phyloP scores from a whole-genome alignment of 2,113 vertebrate species.

The Pyrgilauda ruficollis region DNA sequence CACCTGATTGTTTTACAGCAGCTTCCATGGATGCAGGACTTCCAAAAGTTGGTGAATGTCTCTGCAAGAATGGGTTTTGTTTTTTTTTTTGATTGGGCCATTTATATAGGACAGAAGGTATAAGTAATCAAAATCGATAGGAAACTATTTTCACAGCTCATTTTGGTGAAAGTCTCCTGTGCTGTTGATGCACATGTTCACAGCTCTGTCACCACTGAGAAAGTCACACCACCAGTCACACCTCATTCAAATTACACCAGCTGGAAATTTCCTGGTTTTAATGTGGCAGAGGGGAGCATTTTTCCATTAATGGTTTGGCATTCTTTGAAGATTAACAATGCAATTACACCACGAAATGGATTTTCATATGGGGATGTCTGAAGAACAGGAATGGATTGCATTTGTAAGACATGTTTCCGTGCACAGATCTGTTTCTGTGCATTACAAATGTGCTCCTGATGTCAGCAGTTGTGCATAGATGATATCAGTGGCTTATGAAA shows the following conservation, averaged over 20 bases:
- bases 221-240: neutral
- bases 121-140: neutral
- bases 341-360: neutral
- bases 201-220: neutral
- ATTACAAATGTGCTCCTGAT: neutral
- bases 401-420: neutral
- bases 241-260: neutral
- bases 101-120: neutral
- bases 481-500: neutral
- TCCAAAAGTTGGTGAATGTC: neutral
- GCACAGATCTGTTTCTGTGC: neutral
- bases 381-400: neutral
- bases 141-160: neutral
- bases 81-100: neutral
- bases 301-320: neutral
- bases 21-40: neutral
- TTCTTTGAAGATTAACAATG: neutral
- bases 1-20: neutral
- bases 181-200: neutral
- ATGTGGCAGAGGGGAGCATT: neutral
- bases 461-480: neutral
- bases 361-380: neutral
- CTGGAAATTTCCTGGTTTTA: neutral
- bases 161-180: neutral
- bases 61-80: neutral